Base-by-base conservation (phyloP, 2,797 vertebrate genomes). In the Neopelma chrysocephalum region DNA sequence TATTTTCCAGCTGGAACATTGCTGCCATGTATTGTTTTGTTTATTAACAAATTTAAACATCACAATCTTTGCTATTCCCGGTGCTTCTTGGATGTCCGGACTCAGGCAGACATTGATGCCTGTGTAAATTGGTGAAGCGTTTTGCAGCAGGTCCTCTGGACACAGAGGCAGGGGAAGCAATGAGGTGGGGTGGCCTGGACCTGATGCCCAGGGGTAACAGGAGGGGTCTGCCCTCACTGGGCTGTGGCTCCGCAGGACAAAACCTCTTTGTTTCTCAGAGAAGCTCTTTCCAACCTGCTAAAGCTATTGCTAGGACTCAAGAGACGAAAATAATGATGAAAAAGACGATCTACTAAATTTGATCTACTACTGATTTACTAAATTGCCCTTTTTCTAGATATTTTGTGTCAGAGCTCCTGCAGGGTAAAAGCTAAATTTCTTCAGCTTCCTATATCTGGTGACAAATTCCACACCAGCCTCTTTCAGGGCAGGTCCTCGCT, bases 371-470 rank as follows among this genome's bases (percentile, higher is more conserved):
- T 36, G n/a, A 58, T 58, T 61, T 86, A 83, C 36, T 27, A n/a
- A 73, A 79, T 80, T 83, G 16, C 27, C 54, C 60, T 68, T 93
- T 87, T 47, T 82, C 70, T 78, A 72, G 21, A 48, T 54, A 31
- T 80, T 95, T 96, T 92, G 45, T 64, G 64, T 88, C 70, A 84
- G 64, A 83, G 34, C 64, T 81, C 36, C 38, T 47, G 21, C 21
- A 62, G 23, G 7, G 19, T 84, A 64, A 89, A 71, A 83, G 5
- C 53, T 26, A 43, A 57, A 60, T 5, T 42, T 51, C 50, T 92
- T 61, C 15, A 29, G 6, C 36, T 79, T 93, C 34, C n/a, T 57
- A 1, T 47, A 29, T 26, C 60, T 75, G 53, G 53, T 16, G n/a
- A 51, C 25, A 80, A 68, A 88, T 68, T 77, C 14, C 23, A 12